A percentile compares a stretch with the other conserved stretches of the same genome.
Conservation (phyloP, 1,140 invertebrate genomes). For the Tetragnatha versicolor region DNA sequence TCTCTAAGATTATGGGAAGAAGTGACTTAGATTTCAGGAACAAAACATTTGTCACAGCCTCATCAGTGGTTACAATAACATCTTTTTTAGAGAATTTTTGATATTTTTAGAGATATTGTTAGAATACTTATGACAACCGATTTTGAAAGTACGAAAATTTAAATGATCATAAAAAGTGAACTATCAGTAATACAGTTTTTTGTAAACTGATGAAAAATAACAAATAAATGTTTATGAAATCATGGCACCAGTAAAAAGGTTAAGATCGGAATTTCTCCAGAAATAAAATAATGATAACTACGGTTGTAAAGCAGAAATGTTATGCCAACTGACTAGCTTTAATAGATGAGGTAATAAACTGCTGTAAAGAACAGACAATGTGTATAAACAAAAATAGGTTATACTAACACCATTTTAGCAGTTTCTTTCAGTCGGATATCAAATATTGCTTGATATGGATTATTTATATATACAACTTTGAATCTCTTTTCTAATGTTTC, state of each 20-base stretch:
- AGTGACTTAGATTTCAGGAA: slow-evolving; percentile 53
- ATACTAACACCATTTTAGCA: background rate
- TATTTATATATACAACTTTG: background rate
- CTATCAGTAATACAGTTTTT: background rate
- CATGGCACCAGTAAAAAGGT: slow-evolving; percentile 11
- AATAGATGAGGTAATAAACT: slow-evolving; percentile 52
- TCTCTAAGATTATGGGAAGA: slow-evolving; percentile 1
- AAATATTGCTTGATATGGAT: background rate
- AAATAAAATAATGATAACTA: slow-evolving; percentile 21
- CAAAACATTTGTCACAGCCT: slow-evolving; percentile 28
- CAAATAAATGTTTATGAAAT: background rate
- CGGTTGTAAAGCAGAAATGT: slow-evolving; percentile 33
- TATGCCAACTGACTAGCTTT: slow-evolving; percentile 50
- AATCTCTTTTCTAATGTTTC: background rate
- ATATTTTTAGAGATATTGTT: background rate
- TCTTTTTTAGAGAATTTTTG: background rate
- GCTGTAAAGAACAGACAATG: background rate
- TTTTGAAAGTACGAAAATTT: background rate
- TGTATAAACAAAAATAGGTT: background rate
- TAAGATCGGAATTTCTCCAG: background rate
- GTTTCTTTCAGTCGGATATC: background rate
- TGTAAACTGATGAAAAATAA: background rate
- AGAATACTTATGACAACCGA: background rate
- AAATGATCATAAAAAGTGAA: background rate
- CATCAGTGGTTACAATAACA: background rate